Base-by-base conservation (phyloP, 2,888 invertebrate genomes). In the Mesorhabditis sp. region DNA sequence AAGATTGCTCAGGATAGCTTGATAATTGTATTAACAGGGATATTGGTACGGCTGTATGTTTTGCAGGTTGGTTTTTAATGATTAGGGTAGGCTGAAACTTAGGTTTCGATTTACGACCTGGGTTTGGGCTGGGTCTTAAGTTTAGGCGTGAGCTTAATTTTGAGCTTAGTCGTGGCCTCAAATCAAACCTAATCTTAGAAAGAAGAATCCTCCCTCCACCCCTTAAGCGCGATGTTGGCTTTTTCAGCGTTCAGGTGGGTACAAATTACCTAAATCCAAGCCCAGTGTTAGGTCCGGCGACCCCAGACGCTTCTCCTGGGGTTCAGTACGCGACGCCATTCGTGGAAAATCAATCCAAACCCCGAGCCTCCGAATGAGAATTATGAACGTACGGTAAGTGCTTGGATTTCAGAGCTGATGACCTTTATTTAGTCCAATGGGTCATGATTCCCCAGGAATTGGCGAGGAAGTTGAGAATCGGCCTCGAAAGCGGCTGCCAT, bases 301-400 rank as follows among this genome's bases (percentile, higher is more conserved):
- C 67, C 74, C 76, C 1, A 28, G 77, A n/a, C 45, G 77, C 13
- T 78, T 78, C 45, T 78, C 77, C 4, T 78, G 77, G 77, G 76
- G 77, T 13, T 74, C 74, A 5, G 77, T 78, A 7, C 63, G 74
- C 41, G 77, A 78, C 66, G 77, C 77, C 4, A 78, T 78, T 44
- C 72, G 76, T 42, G 76, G 76, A 72, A 73, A 74, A 66, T 71
- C 74, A 13, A 62, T 71, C 61, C 67, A 70, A 1, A 72, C 70
- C 28, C 67, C 70, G 2, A 67, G 42, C 41, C 44, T 77, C 45
- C 72, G 73, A 7, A 45, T 75, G 44, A 74, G 74, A 68, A 72
- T 77, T 28, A 66, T 77, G 4, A 73, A 72, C 45, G 67, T 75
- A n/a, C 74, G 73, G 76, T 76, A 58, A 70, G 70, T n/a, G n/a